Evolutionary conservation across 1,140 invertebrate genomes (phyloP).

Genomic region (Drosophila nigrodunni): DNA sequence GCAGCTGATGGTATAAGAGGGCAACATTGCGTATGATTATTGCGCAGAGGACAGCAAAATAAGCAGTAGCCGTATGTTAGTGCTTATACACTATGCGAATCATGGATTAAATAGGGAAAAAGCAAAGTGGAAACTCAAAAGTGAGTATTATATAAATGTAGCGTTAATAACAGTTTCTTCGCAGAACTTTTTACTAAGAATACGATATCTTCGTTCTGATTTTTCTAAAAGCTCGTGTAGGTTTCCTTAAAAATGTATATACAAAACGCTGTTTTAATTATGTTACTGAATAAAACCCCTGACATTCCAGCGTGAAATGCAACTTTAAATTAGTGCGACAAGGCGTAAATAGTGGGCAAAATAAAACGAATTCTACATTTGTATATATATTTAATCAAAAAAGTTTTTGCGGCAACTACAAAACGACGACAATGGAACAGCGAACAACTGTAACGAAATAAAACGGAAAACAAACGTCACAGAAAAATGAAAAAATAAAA

Average conservation of each 20-base stretch:
- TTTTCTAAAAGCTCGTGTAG: no score
- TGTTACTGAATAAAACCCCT: conserved; percentile 9
- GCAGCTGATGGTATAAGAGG: conserved; percentile 56
- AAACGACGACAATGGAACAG: conserved; percentile 30
- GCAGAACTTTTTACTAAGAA: no score
- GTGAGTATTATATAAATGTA: no score
- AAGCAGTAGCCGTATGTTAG: conserved; percentile 28
- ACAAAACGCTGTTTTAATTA: conserved; percentile 17
- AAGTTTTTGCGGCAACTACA: conserved; percentile 35
- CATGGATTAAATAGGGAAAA: neutral
- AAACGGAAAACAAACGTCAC: conserved; percentile 16
- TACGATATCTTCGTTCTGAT: no score
- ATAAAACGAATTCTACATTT: conserved; percentile 18
- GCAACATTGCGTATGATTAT: conserved; percentile 78
- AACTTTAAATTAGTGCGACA: conserved; percentile 53
- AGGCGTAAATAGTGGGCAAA: conserved; percentile 22
- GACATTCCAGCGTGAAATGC: conserved; percentile 45
- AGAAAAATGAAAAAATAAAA: neutral
- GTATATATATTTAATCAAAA: conserved; percentile 66
- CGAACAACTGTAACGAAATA: conserved; percentile 41
- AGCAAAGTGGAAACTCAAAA: no score
- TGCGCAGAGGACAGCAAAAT: conserved; percentile 53
- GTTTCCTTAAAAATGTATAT: no score
- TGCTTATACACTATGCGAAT: neutral
- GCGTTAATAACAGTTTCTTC: no score